Conservation (phyloP, 2,113 vertebrate species). For the Acanthochromis polyacanthus region DNA sequence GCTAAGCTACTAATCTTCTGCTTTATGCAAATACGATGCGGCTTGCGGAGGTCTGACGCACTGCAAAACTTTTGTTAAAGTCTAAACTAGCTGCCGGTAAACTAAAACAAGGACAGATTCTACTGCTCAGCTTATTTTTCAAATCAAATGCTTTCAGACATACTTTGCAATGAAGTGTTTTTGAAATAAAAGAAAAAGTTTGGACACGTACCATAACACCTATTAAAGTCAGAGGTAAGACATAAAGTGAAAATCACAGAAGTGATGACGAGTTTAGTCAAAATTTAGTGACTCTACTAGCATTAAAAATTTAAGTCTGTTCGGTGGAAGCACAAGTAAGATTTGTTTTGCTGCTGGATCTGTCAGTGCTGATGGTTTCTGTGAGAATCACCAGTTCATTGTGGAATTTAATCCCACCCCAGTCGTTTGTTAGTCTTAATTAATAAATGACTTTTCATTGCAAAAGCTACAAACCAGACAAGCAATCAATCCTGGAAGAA, state of each 20-base stretch:
- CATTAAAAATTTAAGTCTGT: conserved; percentile 53
- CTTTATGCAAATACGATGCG: no score
- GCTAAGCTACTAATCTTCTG: no score
- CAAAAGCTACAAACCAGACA: conserved; percentile 18
- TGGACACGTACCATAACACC: background rate
- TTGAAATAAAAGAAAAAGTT: no score
- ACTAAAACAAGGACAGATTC: no score
- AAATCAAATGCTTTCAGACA: no score
- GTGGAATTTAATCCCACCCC: conserved; percentile 24
- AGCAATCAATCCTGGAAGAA: conserved; percentile 35
- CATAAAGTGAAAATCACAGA: background rate
- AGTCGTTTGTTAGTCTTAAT: conserved; percentile 44
- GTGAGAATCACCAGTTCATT: conserved; percentile 9
- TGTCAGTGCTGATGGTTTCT: conserved; percentile 7
- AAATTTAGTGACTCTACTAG: conserved; percentile 44
- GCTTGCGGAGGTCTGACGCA: no score
- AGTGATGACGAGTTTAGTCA: conserved; percentile 14
- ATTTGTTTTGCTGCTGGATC: conserved; percentile 32
- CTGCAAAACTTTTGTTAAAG: no score
- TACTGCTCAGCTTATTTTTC: no score
- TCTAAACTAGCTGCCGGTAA: no score
- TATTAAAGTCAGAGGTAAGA: background rate
- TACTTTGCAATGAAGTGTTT: no score
- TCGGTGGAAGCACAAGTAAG: conserved; percentile 26
- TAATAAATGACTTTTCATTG: conserved; percentile 49